Conservation (phyloP, 2,113 vertebrate genomes). For the Apodemus sylvaticus region DNA sequence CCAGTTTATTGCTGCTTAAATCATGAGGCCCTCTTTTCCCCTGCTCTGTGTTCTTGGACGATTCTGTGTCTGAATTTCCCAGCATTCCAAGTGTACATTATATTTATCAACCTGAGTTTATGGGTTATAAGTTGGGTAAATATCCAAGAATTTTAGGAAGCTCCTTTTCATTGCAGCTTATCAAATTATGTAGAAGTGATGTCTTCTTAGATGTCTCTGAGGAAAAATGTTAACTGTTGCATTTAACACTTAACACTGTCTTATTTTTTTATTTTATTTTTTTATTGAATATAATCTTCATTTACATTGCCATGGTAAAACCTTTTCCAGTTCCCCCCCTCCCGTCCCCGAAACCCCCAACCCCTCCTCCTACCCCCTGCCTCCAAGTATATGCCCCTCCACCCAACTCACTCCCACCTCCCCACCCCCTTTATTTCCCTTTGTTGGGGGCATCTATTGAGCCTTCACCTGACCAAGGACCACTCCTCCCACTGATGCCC, state of each 20-base stretch:
- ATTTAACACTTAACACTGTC: not conserved
- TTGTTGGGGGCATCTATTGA: no score
- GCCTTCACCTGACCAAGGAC: no score
- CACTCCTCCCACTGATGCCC: no score
- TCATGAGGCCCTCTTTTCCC: not conserved
- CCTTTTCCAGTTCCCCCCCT: no score
- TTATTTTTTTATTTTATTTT: no score
- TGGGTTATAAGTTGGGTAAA: not conserved
- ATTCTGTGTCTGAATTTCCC: not conserved
- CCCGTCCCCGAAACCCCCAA: no score
- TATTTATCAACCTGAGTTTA: not conserved
- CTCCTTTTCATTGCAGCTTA: not conserved
- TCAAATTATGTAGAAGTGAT: not conserved
- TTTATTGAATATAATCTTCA: no score
- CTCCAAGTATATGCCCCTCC: no score
- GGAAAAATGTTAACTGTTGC: not conserved
- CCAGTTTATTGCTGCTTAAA: not conserved
- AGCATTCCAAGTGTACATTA: not conserved
- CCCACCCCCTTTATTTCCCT: no score
- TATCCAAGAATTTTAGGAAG: not conserved
- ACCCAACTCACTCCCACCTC: no score
- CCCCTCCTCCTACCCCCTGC: no score
- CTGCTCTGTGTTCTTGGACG: not conserved
- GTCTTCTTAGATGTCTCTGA: not conserved
- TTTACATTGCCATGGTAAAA: no score